Base-by-base conservation (phyloP, 1,140 invertebrate species). In the Brachionus manjavacas region DNA sequence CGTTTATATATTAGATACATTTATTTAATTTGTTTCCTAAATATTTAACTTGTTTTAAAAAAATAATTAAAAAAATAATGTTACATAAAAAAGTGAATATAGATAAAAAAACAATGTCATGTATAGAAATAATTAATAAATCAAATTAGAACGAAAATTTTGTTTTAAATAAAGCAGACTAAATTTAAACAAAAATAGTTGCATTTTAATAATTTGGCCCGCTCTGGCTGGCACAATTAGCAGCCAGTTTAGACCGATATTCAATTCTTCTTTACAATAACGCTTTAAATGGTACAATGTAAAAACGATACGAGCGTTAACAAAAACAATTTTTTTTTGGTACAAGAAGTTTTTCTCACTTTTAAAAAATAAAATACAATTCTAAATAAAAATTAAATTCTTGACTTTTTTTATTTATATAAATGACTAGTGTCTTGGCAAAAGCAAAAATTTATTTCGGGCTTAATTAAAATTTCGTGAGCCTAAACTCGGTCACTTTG, bases 101-200 rank as follows among this genome's bases (percentile, higher is more conserved):
- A 68, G 25, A 68, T 68, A 31, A 68, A 68, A 55, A 68, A 68
- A 68, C 64, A 68, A 68, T 68, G 64, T 68, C 52, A 55, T 55
- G n/a, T 55, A 16, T 16, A 49, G 46, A 66, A 66, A 68, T 68
- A 68, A 68, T 31, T 12, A 31, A 68, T 31, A 31, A 25, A 68
- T 68, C 14, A 31, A 31, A n/a, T 31, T 23, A 28, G 25, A 0
- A 25, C 3, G 60, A 23, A 28, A 66, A 66, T 66, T 66, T 16
- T 23, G 60, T 23, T 66, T 39, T 68, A 68, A 14, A 46, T 46
- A 46, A 4, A 46, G 43, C 9, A 46, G 64, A 14, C 64, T 68
- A 68, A n/a, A 68, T 68, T 55, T 20, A 4, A 55, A 49, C 12
- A 49, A 49, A 49, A 49, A 49, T 12, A 14, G n/a, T 49, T 49